These are phyloP conservation scores for Synergus gifuensis DNA, from an alignment of 2,888 invertebrate genomes.

Conservation along the genomic window DNA sequence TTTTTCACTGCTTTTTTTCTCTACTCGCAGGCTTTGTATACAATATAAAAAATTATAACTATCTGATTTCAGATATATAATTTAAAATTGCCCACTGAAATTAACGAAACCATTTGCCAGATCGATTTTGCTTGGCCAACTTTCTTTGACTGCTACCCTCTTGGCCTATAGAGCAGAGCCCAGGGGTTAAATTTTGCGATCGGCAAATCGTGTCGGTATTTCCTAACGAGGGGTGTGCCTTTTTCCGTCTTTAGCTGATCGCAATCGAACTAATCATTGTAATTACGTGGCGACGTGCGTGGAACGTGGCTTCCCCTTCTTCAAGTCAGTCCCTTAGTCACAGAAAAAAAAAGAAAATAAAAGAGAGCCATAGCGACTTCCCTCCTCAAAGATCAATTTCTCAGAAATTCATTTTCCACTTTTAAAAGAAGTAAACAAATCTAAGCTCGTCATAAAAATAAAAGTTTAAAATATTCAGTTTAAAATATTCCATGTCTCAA, in stretches of 20 bases:
- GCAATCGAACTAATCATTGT: constrained; percentile 72
- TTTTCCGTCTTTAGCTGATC: constrained; percentile 73
- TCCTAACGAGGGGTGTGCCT: constrained; percentile 71
- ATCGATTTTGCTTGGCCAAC: constrained; percentile 11
- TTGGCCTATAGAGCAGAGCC: neutral
- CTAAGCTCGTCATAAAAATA: neutral
- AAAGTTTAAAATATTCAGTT: neutral
- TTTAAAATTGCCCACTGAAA: neutral
- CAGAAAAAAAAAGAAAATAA: constrained; percentile 1
- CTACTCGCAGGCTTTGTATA: neutral
- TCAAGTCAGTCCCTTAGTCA: neutral
- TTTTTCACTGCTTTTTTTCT: neutral
- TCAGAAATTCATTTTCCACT: neutral
- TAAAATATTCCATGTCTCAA: neutral
- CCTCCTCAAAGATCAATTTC: neutral
- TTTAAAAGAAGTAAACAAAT: neutral
- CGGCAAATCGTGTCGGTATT: constrained; percentile 71
- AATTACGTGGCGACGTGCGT: constrained; percentile 64
- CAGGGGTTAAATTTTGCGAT: constrained; percentile 6
- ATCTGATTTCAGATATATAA: neutral
- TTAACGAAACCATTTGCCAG: neutral
- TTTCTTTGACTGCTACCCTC: constrained; percentile 25
- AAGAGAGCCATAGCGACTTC: neutral
- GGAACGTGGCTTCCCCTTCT: constrained; percentile 41
- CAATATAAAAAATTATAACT: neutral